Evolutionary conservation across 1,140 invertebrate genomes (phyloP), one percentile per base, ranked within the genome.

Genomic region (Rhopalosiphum maidis): DNA sequence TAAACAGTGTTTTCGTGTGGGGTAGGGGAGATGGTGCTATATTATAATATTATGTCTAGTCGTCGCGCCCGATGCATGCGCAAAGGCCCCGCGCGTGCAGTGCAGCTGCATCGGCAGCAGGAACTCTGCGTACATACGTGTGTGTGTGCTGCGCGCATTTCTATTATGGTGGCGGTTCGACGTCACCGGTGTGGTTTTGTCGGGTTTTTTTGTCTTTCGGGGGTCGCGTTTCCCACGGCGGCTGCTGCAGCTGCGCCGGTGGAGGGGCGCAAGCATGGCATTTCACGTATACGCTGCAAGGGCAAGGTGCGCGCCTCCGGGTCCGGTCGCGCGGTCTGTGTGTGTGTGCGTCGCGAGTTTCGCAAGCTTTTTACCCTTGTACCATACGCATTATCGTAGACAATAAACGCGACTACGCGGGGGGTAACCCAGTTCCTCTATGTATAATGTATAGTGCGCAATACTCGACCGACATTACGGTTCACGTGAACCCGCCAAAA

Each of bases 201-300:
- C 37, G 22, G 51, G 41, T 89, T 54, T 90, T 89, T 54, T 90
- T 90, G 51, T 68, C 68, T 91, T 68, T 43, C 30, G 55, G 90
- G 90, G 90, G 90, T 51, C 90, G 87, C 90, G 90, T 91, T 91
- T 91, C 90, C 90, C 90, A 91, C 90, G 90, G 68, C 68, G 68
- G 68, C 55, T 6, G 48, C 30, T 77, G 88, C 60, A 91, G 90
- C 55, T 77, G 90, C 60, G 46, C 43, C 86, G 30, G 86, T 46
- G 43, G 86, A 48, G 86, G 43, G 43, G 86, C 43, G 86, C 37
- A 43, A 8, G 77, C 54, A 25, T 25, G 22, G 48, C 48, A 51
- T 51, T 51, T 51, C 15, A 0, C 35, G 54, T 37, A 23, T 25
- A 41, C 41, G 41, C 41, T 41, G 83, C 30, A 37, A 37, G 88